These are phyloP conservation scores for Myotis planiceps DNA, from an alignment of 2,797 vertebrate genomes.

Conservation along the genomic window DNA sequence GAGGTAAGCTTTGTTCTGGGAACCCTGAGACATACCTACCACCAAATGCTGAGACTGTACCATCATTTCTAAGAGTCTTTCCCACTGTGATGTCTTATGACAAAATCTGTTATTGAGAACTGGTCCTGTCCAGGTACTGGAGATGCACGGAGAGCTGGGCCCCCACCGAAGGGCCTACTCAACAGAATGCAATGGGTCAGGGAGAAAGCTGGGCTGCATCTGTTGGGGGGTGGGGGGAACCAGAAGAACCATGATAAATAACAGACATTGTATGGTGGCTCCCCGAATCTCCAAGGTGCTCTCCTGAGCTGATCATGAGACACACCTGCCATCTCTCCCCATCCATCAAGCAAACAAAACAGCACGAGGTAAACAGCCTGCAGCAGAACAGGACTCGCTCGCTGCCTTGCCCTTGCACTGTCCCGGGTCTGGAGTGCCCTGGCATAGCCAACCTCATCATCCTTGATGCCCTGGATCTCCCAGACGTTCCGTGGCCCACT, in stretches of 20 bases:
- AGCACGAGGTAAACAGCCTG: neutral
- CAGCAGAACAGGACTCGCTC: too few species aligned
- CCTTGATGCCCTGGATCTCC: neutral
- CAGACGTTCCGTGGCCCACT: neutral
- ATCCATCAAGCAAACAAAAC: neutral
- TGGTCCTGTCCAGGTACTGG: neutral
- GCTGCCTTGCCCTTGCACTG: neutral
- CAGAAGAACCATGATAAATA: neutral
- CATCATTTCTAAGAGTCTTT: neutral
- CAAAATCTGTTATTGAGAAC: neutral
- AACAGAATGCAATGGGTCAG: neutral
- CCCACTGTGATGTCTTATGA: neutral
- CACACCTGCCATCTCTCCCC: neutral
- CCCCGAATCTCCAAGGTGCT: rapidly evolving
- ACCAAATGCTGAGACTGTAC: neutral
- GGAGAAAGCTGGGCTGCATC: neutral
- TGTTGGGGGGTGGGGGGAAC: neutral
- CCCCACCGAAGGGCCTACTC: rapidly evolving
- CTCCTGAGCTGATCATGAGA: neutral
- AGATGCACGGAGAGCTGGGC: neutral
- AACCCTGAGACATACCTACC: neutral
- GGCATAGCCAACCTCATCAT: neutral
- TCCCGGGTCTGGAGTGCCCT: neutral
- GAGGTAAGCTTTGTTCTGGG: neutral
- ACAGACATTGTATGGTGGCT: rapidly evolving